These are phyloP conservation scores for Lagodon rhomboides DNA, from an alignment of 2,797 vertebrate genomes.

Conservation along the genomic window DNA sequence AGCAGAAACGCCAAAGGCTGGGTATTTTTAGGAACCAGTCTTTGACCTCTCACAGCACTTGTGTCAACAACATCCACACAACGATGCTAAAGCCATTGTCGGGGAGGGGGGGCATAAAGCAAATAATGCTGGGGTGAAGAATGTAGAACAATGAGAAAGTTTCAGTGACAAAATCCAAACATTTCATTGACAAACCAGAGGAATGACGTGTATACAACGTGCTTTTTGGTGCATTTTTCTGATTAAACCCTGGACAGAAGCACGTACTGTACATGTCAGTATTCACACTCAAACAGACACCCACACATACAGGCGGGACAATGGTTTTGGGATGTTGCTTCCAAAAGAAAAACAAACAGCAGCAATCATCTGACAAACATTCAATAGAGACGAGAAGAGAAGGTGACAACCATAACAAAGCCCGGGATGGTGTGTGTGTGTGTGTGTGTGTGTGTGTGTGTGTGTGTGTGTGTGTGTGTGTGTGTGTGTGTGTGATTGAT, in stretches of 20 bases:
- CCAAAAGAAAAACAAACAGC: slow-evolving; percentile 62
- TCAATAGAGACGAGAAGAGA: slow-evolving; percentile 53
- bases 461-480: slow-evolving; percentile 29
- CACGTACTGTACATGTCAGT: slow-evolving; percentile 35
- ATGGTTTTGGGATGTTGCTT: slow-evolving; percentile 54
- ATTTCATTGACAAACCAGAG: slow-evolving; percentile 4
- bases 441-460: slow-evolving; percentile 17
- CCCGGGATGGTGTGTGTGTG: slow-evolving; percentile 30
- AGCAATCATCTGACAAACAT: slow-evolving; percentile 59
- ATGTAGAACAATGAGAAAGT: background rate
- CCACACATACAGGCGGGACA: slow-evolving; percentile 44
- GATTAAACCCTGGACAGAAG: slow-evolving; percentile 23
- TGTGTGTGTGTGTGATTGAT: no score
- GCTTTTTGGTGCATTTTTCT: background rate
- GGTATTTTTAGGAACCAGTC: slow-evolving; percentile 82
- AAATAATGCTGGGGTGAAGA: slow-evolving; percentile 35
- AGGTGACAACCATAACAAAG: slow-evolving; percentile 69
- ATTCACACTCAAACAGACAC: slow-evolving; percentile 41
- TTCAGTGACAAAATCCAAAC: slow-evolving; percentile 23
- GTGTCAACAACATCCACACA: slow-evolving; percentile 67
- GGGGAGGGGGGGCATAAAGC: slow-evolving; percentile 21
- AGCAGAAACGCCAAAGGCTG: slow-evolving; percentile 67
- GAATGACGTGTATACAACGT: background rate
- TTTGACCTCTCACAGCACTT: slow-evolving; percentile 75
- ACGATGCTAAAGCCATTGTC: slow-evolving; percentile 56